Evolutionary conservation across 1,140 invertebrate genomes (phyloP), one percentile per base, ranked within the genome.

Genomic region (Neodiprion virginianus): DNA sequence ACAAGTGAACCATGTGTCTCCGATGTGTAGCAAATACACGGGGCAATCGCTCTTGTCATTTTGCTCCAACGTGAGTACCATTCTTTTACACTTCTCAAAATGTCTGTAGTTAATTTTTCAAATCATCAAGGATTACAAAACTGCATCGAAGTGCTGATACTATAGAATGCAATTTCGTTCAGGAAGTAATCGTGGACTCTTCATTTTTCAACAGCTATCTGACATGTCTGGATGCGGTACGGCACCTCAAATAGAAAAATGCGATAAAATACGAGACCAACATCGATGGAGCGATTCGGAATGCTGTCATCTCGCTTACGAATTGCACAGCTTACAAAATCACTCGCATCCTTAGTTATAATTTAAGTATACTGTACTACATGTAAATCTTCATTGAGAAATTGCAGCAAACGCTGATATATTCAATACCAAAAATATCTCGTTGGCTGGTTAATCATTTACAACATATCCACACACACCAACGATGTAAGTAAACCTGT

Each of bases 211-310:
- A 8, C 48, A 86, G 85, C 79, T 77, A 48, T 81, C 82, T 1
- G 83, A 85, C 69, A 67, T 61, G 17, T 80, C 79, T 14, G 48
- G 70, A 9, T 74, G 72, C 48, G 8, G 69, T 75, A 40, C 74
- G 7, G 7, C 53, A 72, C 76, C 28, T 65, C 79, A 50, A 23
- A 17, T 69, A 65, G 72, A 65, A 74, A 82, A 75, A 76, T 53
- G 47, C 61, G 79, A 75, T 21, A 82, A 53, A 17, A 79, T 83
- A 47, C 77, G 79, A 0, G 85, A 87, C 0, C 84, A 86, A 8
- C 83, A 88, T 71, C 81, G 82, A 14, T 88, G 87, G 86, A 87
- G 85, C 47, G 85, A 88, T 40, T 87, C 86, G 4, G 87, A 88
- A 71, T 87, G 83, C 68, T 88, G 85, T 71, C 85, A 87, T n/a